Evolutionary conservation across 2,113 vertebrate genomes (phyloP), one percentile per base, ranked within the genome.

Genomic region (Anarhynchus alexandrinus): DNA sequence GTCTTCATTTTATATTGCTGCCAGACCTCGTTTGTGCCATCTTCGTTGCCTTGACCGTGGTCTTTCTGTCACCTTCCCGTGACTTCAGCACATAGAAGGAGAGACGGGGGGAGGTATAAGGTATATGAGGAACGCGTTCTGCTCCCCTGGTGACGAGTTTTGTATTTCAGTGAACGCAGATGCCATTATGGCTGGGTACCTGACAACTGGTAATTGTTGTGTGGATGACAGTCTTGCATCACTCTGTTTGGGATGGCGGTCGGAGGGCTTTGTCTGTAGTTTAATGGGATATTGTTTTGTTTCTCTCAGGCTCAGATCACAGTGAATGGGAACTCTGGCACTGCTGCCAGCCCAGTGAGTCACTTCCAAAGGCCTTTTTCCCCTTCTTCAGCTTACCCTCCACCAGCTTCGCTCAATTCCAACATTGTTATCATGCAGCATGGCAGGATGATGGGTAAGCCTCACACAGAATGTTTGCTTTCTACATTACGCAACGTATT

Each of bases 281-380:
- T 96, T 96, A 97, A 97, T 81, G 20, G 70, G 54, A 86, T 95
- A 43, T 86, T 97, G 94, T 76, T 98, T 95, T 97, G 45, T 98
- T 96, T 95, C 97, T 87, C 93, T 42, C 97, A 99, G 99, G 98
- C 98, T 97, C 99, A 99, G 97, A 97, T 99, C 94, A 98, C 99
- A 54, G 98, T 99, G 98, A 99, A 99, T 96, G 99, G 99, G 93
- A 99, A 97, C 90, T 91, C 98, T 69, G 98, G 98, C 66, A 98
- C 97, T 43, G 96, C 98, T 70, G 95, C 98, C 98, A 98, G 98
- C 94, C 98, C 98, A 66, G 97, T 98, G 97, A 99, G 98, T 95
- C 98, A 98, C 94, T 98, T 98, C 82, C 99, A 99, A 95, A 98
- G 99, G 95, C 98, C 99, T 59, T 98, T 99, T 96, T 99, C 99